Evolutionary conservation across 2,797 vertebrate species (phyloP), one percentile per base, ranked within the genome.

Genomic region (Heliangelus exortis): DNA sequence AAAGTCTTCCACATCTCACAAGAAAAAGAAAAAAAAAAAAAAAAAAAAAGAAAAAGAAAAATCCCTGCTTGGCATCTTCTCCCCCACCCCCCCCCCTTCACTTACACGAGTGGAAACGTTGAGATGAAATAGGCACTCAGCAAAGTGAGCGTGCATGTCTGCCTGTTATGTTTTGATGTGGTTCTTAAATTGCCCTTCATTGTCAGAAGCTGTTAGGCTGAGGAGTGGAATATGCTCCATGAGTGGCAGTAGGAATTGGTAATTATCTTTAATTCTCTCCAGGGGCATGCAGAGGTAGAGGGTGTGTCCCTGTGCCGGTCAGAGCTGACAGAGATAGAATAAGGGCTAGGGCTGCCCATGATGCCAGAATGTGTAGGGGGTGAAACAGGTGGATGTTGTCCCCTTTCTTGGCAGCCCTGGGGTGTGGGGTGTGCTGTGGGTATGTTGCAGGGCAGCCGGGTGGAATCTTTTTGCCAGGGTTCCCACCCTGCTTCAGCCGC

Each of bases 201-300:
- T 96, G 95, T 93, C 87, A 91, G 89, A 94, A 91, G 57, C 80
- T 95, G 83, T 96, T 96, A 93, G 65, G 63, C 65, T 92, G 91
- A 93, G 90, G 67, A 90, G 83, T 71, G 80, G 84, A 88, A 81
- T 50, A 33, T 0, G 9, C 4, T 36, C 75, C 41, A 18, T 36
- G 89, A 94, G 79, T 59, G 82, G 82, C 15, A 14, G 58, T n/a
- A 68, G 71, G 77, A 79, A 84, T 77, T 47, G 53, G 57, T 90
- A 84, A 81, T 91, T 76, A 76, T 66, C 61, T 76, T 53, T 89
- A 93, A 85, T 96, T 94, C 84, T 95, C 66, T 59, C 16, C 75
- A 28, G 89, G 68, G 61, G 33, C 89, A 57, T 0, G 2, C 0
- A 1, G 78, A 67, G 78, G 61, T 77, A 72, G 29, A 71, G 54